Evolutionary conservation across 2,888 invertebrate species (phyloP).

Genomic region (Microchrysa polita): DNA sequence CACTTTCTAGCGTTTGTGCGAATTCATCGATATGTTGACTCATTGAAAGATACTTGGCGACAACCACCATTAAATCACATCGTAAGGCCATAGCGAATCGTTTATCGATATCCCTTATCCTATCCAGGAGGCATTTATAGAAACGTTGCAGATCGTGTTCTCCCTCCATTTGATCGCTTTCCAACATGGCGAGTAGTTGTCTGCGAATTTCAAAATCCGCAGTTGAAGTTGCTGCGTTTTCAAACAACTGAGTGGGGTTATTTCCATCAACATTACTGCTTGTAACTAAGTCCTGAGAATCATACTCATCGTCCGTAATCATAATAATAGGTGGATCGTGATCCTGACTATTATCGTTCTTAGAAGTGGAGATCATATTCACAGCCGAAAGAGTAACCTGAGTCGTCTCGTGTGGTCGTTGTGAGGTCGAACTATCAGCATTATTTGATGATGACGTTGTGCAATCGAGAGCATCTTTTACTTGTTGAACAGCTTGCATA

Average conservation of each 20-base stretch:
- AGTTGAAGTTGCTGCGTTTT: too few relatives aligned
- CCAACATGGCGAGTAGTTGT: slow-evolving; percentile 43
- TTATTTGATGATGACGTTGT: too few relatives aligned
- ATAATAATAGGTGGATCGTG: too few relatives aligned
- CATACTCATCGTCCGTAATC: too few relatives aligned
- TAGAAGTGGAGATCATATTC: background rate
- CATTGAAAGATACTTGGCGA: slow-evolving; percentile 52
- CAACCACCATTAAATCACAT: slow-evolving; percentile 51
- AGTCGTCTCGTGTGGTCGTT: too few relatives aligned
- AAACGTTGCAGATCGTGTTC: slow-evolving; percentile 52
- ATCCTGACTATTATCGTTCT: too few relatives aligned
- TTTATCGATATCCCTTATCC: slow-evolving; percentile 52
- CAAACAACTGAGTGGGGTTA: too few relatives aligned
- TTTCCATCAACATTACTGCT: slow-evolving; percentile 24
- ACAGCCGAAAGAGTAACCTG: background rate
- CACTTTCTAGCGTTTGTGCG: too few relatives aligned
- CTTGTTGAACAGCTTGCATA: too few relatives aligned
- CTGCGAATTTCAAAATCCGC: too few relatives aligned
- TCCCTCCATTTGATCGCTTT: slow-evolving; percentile 20
- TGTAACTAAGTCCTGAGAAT: too few relatives aligned
- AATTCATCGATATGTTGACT: slow-evolving; percentile 44
- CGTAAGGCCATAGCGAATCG: slow-evolving; percentile 52
- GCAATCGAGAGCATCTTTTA: background rate
- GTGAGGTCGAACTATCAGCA: background rate
- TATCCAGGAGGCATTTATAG: slow-evolving; percentile 52